A percentile compares a stretch with the other conserved stretches of the same genome.
These are phyloP conservation scores for Cyprinodon tularosa DNA, from an alignment of 2,113 vertebrate species.

Conservation along the genomic window DNA sequence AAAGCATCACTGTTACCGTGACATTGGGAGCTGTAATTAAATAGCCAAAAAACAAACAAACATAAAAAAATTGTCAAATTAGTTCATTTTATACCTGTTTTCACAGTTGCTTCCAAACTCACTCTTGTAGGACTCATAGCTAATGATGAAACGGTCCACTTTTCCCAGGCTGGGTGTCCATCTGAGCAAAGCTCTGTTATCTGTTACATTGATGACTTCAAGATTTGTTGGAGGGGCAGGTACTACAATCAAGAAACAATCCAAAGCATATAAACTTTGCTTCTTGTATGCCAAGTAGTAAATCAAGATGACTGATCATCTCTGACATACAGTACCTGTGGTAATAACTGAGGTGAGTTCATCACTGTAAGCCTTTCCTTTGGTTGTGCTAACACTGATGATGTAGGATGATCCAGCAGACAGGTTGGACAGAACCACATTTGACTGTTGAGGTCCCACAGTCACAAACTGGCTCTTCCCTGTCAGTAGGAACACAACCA, in stretches of 20 bases:
- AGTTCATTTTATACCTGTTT: neutral
- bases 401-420: constrained; percentile 82
- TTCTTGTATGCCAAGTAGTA: neutral
- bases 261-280: neutral
- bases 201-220: constrained; percentile 80
- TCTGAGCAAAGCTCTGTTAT: constrained; percentile 80
- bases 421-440: constrained; percentile 77
- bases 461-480: constrained; percentile 81
- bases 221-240: constrained; percentile 84
- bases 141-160: constrained; percentile 84
- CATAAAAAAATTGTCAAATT: neutral
- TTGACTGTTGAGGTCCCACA: constrained; percentile 69
- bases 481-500: constrained; percentile 52
- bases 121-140: constrained; percentile 83
- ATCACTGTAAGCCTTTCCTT: constrained; percentile 82
- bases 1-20: constrained; percentile 80
- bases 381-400: constrained; percentile 80
- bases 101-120: constrained; percentile 53
- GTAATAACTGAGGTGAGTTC: constrained; percentile 80
- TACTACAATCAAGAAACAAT: constrained; percentile 70
- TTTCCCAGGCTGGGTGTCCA: constrained; percentile 84
- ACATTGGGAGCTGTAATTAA: constrained; percentile 76
- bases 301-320: neutral
- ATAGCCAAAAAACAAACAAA: neutral
- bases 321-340: constrained; percentile 77